phyloP scores from a whole-genome alignment of 2,113 vertebrate genomes.

The Pterocles gutturalis region DNA sequence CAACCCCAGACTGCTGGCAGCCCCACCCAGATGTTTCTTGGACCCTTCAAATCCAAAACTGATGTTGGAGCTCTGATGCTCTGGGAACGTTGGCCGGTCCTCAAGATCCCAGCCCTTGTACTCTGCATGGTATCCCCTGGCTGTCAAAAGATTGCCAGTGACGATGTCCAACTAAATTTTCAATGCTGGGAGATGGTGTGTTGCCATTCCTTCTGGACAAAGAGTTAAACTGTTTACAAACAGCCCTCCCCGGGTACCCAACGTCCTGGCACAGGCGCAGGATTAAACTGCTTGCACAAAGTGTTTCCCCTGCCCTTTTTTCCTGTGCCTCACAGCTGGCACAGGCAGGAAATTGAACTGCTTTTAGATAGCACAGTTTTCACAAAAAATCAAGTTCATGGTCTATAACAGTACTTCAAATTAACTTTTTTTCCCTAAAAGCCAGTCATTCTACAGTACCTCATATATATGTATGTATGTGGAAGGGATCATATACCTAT shows the following conservation, averaged over 20 bases:
- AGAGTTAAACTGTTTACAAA: neutral
- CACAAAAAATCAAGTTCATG: neutral
- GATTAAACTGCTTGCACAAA: fast-evolving
- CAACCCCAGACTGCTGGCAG: neutral
- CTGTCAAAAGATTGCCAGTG: neutral
- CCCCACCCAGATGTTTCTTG: neutral
- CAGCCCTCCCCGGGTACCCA: neutral
- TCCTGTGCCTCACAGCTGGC: neutral
- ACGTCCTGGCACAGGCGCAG: neutral
- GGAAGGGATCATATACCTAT: neutral
- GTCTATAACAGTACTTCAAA: neutral
- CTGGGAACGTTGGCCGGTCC: fast-evolving
- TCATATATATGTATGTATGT: neutral
- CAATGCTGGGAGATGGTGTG: neutral
- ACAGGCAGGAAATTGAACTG: neutral
- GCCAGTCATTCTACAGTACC: neutral
- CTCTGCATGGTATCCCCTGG: neutral
- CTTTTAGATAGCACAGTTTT: neutral
- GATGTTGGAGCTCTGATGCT: neutral
- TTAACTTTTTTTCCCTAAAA: neutral
- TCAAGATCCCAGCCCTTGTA: neutral
- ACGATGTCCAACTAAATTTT: neutral
- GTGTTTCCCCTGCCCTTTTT: neutral
- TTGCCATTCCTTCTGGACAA: neutral
- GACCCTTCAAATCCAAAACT: neutral